A percentile compares a stretch with the other conserved stretches of the same genome.
phyloP scores from a whole-genome alignment of 1,140 invertebrate species.

The Homalodisca vitripennis region DNA sequence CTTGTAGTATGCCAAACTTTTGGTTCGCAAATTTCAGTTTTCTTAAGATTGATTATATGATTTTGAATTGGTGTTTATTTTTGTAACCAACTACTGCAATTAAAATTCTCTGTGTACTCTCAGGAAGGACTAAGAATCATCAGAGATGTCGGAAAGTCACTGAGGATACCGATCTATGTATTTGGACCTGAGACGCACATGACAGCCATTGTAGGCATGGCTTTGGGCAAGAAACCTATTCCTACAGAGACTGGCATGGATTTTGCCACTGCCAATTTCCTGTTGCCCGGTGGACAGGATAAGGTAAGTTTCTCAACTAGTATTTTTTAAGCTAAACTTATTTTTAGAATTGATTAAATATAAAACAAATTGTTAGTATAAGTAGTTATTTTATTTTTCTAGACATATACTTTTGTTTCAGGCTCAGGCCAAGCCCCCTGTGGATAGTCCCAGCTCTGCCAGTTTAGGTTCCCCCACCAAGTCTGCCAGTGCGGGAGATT shows the following conservation, averaged over 20 bases:
- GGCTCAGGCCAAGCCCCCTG: neutral
- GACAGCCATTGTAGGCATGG: slow-evolving; percentile 98
- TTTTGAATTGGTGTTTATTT: too few species aligned
- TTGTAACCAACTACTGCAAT: too few species aligned
- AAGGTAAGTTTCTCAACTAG: slow-evolving; percentile 33
- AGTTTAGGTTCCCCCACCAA: slow-evolving; percentile 40
- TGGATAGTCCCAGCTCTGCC: neutral
- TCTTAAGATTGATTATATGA: too few species aligned
- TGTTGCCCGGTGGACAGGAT: slow-evolving; percentile 79
- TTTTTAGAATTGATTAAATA: too few species aligned
- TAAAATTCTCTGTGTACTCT: neutral
- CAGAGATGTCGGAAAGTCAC: slow-evolving; percentile 82
- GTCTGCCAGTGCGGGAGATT: slow-evolving; percentile 18
- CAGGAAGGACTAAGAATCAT: slow-evolving; percentile 62
- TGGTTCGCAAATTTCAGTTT: too few species aligned
- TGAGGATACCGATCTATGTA: slow-evolving; percentile 91
- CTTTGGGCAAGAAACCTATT: slow-evolving; percentile 87
- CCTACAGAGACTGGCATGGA: slow-evolving; percentile 64
- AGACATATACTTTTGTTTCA: too few species aligned
- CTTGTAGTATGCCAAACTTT: too few species aligned
- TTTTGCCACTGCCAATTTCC: slow-evolving; percentile 88
- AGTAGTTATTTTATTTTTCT: too few species aligned
- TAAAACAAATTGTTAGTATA: too few species aligned
- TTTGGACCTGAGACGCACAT: slow-evolving; percentile 99
- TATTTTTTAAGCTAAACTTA: too few species aligned